Evolutionary conservation across 53 echinoderm and acorn worm genomes (phyloP), one percentile per base, ranked within the genome.

Genomic region (Stichopus horrens): DNA sequence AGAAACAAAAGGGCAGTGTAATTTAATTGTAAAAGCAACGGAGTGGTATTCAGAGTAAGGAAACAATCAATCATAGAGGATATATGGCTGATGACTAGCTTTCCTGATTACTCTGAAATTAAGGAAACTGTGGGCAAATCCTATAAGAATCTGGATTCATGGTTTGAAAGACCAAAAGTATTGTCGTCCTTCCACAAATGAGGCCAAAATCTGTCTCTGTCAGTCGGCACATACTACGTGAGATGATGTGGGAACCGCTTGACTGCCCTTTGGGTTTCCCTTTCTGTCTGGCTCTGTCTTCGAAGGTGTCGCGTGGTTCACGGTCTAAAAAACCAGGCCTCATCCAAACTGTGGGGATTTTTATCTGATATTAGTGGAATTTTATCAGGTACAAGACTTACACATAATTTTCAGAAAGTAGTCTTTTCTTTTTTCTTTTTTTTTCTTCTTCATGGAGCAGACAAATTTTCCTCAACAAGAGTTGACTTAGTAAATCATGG

Each of bases 31-130:
- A 37, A 37, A 37, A 37, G 37, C 37, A 37, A 37, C 37, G 2
- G 37, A 37, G 37, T 37, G 37, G 37, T 37, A 37, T 63, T 9
- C 10, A 13, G 13, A 59, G 4, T 63, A 6, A 63, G 63, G 63
- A 63, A 63, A 63, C 63, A 63, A 10, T 63, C 10, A 10, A 63
- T 63, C 63, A 63, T 63, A 22, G 9, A 77, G 77, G 77, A 77
- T 77, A 53, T 77, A 16, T 77, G 10, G 52, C 77, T 8, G 21
- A 77, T 77, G 77, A 77, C 77, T 74, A 53, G 77, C 54, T 53
- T 77, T 77, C 77, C 77, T 77, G 77, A 51, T 52, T 77, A 77
- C 52, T 77, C 20, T 52, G 77, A 77, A 77, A 77, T 8, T 77
- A 52, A 52, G 8, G 77, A 51, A 77, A 77, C 18, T 14, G 77